Evolutionary conservation across 2,113 vertebrate genomes (phyloP), one percentile per base, ranked within the genome.

Genomic region (Psilopsiagon aurifrons): DNA sequence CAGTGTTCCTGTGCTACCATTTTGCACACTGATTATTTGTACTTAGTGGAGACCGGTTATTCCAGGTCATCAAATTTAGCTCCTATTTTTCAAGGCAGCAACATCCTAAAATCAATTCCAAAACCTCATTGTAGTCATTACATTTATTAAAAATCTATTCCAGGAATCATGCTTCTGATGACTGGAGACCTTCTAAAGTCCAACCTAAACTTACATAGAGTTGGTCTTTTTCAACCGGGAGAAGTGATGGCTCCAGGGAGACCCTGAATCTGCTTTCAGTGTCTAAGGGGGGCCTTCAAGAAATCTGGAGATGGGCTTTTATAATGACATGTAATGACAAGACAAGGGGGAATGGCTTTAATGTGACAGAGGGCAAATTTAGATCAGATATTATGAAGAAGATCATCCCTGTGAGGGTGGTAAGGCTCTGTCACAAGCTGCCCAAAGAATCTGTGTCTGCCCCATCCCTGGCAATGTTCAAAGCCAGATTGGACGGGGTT

Each of bases 141-240:
- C 1, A 28, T 83, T 62, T 74, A 51, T 31, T 41, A 85, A 31
- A 69, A 51, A 19, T 39, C 24, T 44, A 8, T 68, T 54, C 17
- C 39, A 70, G 27, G 29, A 83, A n/a, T 4, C 3, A 4, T 8
- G 9, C n/a, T 84, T 54, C 69, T 78, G 37, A 29, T 47, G 19
- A 33, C 13, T 43, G 19, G 13, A 55, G 5, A 19, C 15, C 11
- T 69, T 64, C 17, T 51, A 64, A 73, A 6, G 60, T 4, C 6
- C 39, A 62, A 2, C 0, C 0, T 33, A 77, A 59, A 64, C 1
- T 54, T 39, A 29, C 2, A n/a, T 9, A 23, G 33, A 59, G 13
- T 23, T 59, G 33, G 55, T 20, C 55, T 59, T 59, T 14, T n/a
- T 59, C 55, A 59, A 6, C 20, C 55, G n/a, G 33, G 33, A n/a